Conservation (phyloP, 2,888 invertebrate genomes). For the Ennomos fuscantarius region DNA sequence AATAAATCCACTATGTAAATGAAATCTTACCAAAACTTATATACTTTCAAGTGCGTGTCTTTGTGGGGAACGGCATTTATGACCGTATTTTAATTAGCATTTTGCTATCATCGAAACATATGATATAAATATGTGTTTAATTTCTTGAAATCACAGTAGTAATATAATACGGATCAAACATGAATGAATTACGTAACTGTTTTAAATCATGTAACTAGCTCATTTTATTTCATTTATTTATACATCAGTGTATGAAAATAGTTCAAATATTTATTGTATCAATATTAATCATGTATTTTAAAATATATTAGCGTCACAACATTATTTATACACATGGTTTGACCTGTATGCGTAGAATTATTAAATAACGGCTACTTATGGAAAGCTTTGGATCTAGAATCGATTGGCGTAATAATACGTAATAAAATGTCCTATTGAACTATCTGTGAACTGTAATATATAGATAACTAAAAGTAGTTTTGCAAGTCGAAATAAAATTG, state of each 20-base stretch:
- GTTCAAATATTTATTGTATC: slow-evolving; percentile 20
- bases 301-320: slow-evolving; percentile 37
- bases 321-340: slow-evolving; percentile 41
- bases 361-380: slow-evolving; percentile 27
- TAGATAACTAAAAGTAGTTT: too few species aligned
- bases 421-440: slow-evolving; percentile 42
- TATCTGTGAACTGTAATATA: slow-evolving; percentile 1
- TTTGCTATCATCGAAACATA: slow-evolving; percentile 27
- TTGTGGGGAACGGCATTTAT: slow-evolving; percentile 10
- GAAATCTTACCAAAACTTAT: neutral
- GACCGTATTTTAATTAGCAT: slow-evolving; percentile 7
- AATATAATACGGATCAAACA: too few species aligned
- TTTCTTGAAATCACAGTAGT: slow-evolving; percentile 5
- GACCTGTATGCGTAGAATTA: neutral
- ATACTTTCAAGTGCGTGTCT: neutral
- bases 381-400: slow-evolving; percentile 63
- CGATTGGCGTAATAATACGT: slow-evolving; percentile 48
- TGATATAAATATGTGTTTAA: slow-evolving; percentile 11
- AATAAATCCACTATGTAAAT: neutral
- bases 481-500: too few species aligned
- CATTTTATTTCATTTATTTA: slow-evolving; percentile 27
- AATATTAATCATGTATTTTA: slow-evolving; percentile 37
- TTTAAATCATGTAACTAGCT: slow-evolving; percentile 37
- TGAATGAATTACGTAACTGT: slow-evolving; percentile 22
- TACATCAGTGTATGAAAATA: slow-evolving; percentile 11